These are phyloP conservation scores for Hermaeophaga mercurialis DNA, from an alignment of 2,888 invertebrate genomes.

Conservation along the genomic window DNA sequence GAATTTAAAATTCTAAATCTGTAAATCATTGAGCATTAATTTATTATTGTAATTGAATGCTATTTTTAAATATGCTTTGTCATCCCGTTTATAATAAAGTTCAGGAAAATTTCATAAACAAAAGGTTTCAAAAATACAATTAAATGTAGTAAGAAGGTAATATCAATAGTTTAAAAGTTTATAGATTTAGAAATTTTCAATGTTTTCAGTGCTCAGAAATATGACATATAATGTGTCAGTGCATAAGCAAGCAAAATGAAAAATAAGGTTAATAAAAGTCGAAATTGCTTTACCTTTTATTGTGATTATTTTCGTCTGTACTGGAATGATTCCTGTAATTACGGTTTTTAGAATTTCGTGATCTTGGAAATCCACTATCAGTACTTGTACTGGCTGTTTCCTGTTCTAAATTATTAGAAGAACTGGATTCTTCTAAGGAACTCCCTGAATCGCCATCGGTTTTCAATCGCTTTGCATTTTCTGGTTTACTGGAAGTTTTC, in stretches of 20 bases:
- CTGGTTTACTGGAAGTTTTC: conserved; percentile 29
- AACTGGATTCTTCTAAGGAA: conserved; percentile 41
- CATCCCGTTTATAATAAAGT: neutral
- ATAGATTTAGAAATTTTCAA: too few relatives aligned
- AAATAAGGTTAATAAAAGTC: too few relatives aligned
- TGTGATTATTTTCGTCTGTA: conserved; percentile 35
- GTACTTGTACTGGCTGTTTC: conserved; percentile 46
- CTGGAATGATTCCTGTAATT: conserved; percentile 43
- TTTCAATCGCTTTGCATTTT: conserved; percentile 48
- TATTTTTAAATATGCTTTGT: conserved; percentile 9
- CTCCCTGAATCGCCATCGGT: conserved; percentile 36
- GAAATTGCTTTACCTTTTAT: conserved; percentile 30
- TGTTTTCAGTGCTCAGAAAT: too few relatives aligned
- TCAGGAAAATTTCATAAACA: neutral
- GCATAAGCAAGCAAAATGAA: too few relatives aligned
- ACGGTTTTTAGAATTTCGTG: conserved; percentile 42
- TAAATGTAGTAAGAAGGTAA: too few relatives aligned
- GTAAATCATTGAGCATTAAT: neutral
- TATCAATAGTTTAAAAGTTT: too few relatives aligned
- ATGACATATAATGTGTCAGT: too few relatives aligned
- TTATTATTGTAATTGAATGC: neutral
- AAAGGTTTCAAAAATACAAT: too few relatives aligned
- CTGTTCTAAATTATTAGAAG: conserved; percentile 42
- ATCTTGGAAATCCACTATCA: conserved; percentile 45
- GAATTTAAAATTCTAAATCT: conserved; percentile 1